These are phyloP conservation scores for Leptodactylus fallax DNA, from an alignment of 2,797 vertebrate species.

Conservation along the genomic window DNA sequence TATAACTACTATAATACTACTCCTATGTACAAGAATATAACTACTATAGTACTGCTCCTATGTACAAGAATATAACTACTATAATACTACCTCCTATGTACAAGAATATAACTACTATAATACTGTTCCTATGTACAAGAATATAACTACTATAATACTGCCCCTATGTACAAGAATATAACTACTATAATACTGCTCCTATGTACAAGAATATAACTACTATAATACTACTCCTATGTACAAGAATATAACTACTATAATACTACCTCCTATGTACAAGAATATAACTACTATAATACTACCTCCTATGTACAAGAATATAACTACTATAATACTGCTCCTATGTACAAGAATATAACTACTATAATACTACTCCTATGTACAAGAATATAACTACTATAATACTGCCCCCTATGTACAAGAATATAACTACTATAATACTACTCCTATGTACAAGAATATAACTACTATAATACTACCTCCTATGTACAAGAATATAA, in stretches of 20 bases:
- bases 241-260: slow-evolving; percentile 2
- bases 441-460: neutral
- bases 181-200: slow-evolving; percentile 4
- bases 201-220: neutral
- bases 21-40: neutral
- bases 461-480: slow-evolving; percentile 5
- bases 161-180: neutral
- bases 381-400: slow-evolving; percentile 3
- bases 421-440: slow-evolving; percentile 4
- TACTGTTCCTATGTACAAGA: neutral
- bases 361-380: neutral
- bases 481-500: neutral
- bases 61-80: slow-evolving; percentile 1
- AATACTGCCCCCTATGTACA: neutral
- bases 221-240: neutral
- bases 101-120: slow-evolving; percentile 6
- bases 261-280: neutral
- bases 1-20: slow-evolving; percentile 5
- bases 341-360: slow-evolving; percentile 3
- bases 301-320: neutral
- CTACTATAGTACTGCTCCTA: slow-evolving; percentile 2
- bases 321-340: neutral
- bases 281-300: slow-evolving; percentile 10
- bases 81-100: neutral
- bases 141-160: slow-evolving; percentile 10